Percentiles rank a stretch among this genome's conserved stretches.
phyloP scores from a whole-genome alignment of 2,113 vertebrate genomes.

The Chauna torquata region DNA sequence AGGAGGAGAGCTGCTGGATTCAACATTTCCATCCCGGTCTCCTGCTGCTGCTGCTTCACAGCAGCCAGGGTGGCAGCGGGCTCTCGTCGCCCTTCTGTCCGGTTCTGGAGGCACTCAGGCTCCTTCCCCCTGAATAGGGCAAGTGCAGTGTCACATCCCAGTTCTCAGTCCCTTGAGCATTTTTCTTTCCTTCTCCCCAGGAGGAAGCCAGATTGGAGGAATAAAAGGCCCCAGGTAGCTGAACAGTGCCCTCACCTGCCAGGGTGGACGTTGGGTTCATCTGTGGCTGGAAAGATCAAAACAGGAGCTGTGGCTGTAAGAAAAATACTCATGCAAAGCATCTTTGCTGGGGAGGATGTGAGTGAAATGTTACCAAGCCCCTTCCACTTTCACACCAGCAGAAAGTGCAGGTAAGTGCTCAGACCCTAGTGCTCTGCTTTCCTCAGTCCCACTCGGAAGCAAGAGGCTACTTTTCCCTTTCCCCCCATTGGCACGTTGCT shows the following conservation, averaged over 20 bases:
- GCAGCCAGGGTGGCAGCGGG: neutral
- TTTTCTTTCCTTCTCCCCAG: neutral
- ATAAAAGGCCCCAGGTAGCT: neutral
- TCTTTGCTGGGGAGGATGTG: fast-evolving
- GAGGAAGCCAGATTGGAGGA: neutral
- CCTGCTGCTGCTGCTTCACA: fast-evolving
- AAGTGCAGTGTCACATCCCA: too few relatives aligned
- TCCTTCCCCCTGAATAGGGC: neutral
- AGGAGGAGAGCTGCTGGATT: neutral
- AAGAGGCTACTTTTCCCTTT: neutral
- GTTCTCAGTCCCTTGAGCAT: neutral
- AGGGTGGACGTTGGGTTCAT: fast-evolving
- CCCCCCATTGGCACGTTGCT: fast-evolving
- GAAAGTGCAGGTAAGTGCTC: neutral
- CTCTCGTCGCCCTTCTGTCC: neutral
- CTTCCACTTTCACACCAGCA: neutral
- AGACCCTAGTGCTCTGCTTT: neutral
- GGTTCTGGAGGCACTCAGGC: neutral
- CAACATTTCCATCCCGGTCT: fast-evolving
- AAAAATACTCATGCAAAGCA: neutral
- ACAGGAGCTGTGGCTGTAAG: neutral
- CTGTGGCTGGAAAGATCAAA: fast-evolving
- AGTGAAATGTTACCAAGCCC: neutral
- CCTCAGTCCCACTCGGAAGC: neutral
- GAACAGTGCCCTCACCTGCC: neutral